Conservation (phyloP, 2,113 vertebrate species). For the Gobiocypris rarus region DNA sequence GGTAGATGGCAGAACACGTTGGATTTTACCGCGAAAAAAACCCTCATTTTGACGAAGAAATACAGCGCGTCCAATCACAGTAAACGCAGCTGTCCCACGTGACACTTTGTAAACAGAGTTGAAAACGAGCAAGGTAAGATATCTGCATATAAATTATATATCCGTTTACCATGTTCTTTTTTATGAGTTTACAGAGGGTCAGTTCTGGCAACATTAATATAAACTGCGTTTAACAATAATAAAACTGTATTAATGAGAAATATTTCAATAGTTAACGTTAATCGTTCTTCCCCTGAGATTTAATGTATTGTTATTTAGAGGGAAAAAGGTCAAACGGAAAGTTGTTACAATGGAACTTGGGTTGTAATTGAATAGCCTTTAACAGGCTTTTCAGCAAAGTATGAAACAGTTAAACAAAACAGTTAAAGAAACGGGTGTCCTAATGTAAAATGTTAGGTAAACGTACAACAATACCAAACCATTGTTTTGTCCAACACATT, state of each 20-base stretch:
- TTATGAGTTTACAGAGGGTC: background rate
- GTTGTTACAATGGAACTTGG: background rate
- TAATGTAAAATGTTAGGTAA: too few species aligned
- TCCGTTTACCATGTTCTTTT: background rate
- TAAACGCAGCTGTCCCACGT: background rate
- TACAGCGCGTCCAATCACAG: background rate
- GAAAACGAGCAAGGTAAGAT: constrained; percentile 5
- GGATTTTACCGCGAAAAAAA: constrained; percentile 29
- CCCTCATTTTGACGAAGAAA: background rate
- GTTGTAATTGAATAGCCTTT: background rate
- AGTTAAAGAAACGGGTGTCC: too few species aligned
- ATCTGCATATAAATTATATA: background rate
- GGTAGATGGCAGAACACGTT: constrained; percentile 11
- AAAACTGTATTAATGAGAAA: background rate
- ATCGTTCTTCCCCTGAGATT: background rate
- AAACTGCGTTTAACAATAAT: background rate
- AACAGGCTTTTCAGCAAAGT: background rate
- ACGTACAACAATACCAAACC: too few species aligned
- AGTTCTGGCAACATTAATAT: background rate
- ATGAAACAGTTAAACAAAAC: too few species aligned
- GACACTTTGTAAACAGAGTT: constrained; percentile 17
- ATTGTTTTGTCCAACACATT: too few species aligned
- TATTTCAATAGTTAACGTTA: background rate
- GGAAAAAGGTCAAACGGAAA: too few species aligned
- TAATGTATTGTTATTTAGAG: background rate